Conservation (phyloP, 2,888 invertebrate genomes). For the Eulithis prunata region DNA sequence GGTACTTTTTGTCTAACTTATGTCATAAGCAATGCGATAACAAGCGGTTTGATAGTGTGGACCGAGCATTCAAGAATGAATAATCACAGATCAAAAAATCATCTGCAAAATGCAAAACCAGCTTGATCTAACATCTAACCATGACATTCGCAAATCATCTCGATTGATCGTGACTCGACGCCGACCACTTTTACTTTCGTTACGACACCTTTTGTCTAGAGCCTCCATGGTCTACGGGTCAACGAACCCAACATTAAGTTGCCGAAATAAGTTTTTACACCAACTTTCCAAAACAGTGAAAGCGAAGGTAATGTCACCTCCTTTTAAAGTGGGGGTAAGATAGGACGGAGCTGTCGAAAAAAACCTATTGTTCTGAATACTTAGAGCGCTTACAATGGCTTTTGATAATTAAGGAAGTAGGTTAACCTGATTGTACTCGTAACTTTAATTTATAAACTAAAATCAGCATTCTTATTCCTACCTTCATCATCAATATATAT, state of each 20-base stretch:
- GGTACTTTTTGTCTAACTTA: too few relatives aligned
- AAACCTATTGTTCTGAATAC: constrained; percentile 63
- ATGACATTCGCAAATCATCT: constrained; percentile 82
- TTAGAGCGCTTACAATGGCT: constrained; percentile 29
- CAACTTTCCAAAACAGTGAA: constrained; percentile 84
- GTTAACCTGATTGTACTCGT: background rate
- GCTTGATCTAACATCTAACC: constrained; percentile 61
- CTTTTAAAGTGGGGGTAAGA: constrained; percentile 77
- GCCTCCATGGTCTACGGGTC: constrained; percentile 72
- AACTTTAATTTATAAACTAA: too few relatives aligned
- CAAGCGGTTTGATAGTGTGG: too few relatives aligned
- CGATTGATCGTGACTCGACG: constrained; percentile 68
- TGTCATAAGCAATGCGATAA: too few relatives aligned
- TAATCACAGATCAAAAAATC: too few relatives aligned
- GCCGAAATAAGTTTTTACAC: constrained; percentile 83
- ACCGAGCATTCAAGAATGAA: too few relatives aligned
- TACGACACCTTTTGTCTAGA: constrained; percentile 76
- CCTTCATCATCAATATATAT: too few relatives aligned
- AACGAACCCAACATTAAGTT: constrained; percentile 76
- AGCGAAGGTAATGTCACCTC: constrained; percentile 83
- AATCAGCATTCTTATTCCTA: too few relatives aligned
- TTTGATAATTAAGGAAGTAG: constrained; percentile 35
- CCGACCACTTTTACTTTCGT: constrained; percentile 76
- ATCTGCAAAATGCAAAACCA: constrained; percentile 17
- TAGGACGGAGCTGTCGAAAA: constrained; percentile 48